Base-by-base conservation (phyloP, 1,140 invertebrate species). In the Meloidogyne exigua region DNA sequence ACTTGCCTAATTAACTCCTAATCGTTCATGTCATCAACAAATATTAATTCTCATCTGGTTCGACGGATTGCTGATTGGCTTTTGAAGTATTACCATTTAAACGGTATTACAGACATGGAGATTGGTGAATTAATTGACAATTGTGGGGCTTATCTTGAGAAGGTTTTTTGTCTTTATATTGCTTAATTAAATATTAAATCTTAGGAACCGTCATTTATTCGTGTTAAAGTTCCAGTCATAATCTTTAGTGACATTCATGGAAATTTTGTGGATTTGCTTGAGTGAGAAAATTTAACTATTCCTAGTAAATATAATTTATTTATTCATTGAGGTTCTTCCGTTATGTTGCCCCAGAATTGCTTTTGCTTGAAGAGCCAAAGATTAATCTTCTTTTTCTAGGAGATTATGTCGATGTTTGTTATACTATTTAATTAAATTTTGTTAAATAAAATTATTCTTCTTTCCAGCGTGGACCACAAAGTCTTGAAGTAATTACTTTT, bases 401-500 rank as follows among this genome's bases (percentile, higher is more conserved):
- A 18, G 69, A 71, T 28, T 71, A 71, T 28, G 69, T 71, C 0
- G 69, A 71, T 10, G 49, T 57, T 57, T n/a, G 49, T 57, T 57
- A n/a, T 57, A 32, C 5, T 57, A 7, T 9, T n/a, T 7, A 49
- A 49, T 49, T 57, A n/a, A 57, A n/a, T 57, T n/a, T 3, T 32
- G 7, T 3, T 32, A 3, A 3, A 3, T 57, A 57, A 57, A n/a
- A 18, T 57, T 57, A 5, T 9, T 9, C 18, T 49, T 1, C 13
- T 49, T 39, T 39, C 10, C 5, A 57, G 49, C 90, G 93, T 87
- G 93, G 93, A 77, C 93, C 94, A 87, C 92, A 94, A 80, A 90
- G 89, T 25, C 79, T 91, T 36, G 90, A 91, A 90, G 87, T 90
- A 13, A 91, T 91, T 73, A 90, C 90, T 84, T 84, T 91, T 15